These are phyloP conservation scores for Tipula helvola DNA, from an alignment of 2,888 invertebrate species.

Conservation along the genomic window DNA sequence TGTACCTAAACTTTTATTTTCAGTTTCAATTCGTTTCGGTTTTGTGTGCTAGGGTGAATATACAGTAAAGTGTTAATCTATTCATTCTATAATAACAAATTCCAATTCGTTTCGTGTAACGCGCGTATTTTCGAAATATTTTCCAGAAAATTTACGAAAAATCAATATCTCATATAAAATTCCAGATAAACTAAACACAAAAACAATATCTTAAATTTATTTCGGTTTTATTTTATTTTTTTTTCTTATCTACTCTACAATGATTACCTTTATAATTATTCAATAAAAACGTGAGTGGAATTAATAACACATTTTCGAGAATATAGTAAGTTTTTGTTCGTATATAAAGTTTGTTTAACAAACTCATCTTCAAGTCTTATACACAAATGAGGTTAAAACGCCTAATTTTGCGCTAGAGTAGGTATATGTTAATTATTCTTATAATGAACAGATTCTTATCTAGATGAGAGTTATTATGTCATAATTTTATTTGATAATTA, in stretches of 20 bases:
- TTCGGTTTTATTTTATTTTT: background rate
- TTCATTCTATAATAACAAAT: background rate
- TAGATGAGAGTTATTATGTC: background rate
- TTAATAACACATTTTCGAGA: background rate
- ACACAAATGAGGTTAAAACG: background rate
- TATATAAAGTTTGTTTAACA: background rate
- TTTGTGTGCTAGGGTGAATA: background rate
- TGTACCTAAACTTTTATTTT: background rate
- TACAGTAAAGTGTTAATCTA: background rate
- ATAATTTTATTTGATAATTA: too few relatives aligned
- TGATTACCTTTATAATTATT: background rate
- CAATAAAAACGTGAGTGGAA: constrained; percentile 4
- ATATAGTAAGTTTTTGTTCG: background rate
- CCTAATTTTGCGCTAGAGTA: background rate
- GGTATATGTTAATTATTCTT: background rate
- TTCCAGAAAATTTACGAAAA: background rate
- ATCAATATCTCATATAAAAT: background rate
- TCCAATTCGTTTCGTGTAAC: background rate
- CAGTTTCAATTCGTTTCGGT: background rate
- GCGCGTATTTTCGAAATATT: background rate
- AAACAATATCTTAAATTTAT: background rate
- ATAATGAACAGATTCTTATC: background rate
- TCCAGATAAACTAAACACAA: background rate
- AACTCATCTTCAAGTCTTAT: background rate
- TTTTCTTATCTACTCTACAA: background rate